A percentile compares a stretch with the other conserved stretches of the same genome.
These are phyloP conservation scores for Planiliza haematocheilus DNA, from an alignment of 2,113 vertebrate species.

Conservation along the genomic window DNA sequence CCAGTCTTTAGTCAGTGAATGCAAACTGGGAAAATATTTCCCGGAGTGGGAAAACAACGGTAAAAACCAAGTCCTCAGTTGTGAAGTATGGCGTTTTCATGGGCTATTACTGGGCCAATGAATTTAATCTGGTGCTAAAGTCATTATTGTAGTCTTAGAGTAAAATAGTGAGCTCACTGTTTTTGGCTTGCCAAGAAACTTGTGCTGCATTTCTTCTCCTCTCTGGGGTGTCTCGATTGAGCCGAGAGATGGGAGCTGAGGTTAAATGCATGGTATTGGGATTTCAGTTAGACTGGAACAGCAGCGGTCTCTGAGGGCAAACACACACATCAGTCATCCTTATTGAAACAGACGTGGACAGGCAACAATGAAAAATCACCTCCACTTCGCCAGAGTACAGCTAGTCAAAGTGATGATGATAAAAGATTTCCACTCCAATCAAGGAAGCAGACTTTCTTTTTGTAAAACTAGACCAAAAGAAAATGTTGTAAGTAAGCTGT, in stretches of 20 bases:
- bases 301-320: constrained; percentile 41
- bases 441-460: constrained; percentile 23
- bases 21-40: constrained; percentile 18
- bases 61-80: constrained; percentile 8
- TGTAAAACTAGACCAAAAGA: constrained; percentile 9
- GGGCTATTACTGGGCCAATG: constrained; percentile 4
- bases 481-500: neutral
- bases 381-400: constrained; percentile 14
- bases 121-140: constrained; percentile 32
- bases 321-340: constrained; percentile 57
- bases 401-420: constrained; percentile 34
- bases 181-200: constrained; percentile 1
- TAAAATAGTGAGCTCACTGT: constrained; percentile 32
- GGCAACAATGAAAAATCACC: constrained; percentile 53
- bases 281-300: constrained; percentile 45
- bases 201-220: constrained; percentile 14
- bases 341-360: constrained; percentile 45
- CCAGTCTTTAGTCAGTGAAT: neutral
- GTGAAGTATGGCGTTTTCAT: constrained; percentile 1
- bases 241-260: neutral
- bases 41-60: neutral
- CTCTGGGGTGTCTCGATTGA: constrained; percentile 19
- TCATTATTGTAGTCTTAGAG: constrained; percentile 25
- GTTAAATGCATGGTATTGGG: constrained; percentile 20
- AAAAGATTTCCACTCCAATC: constrained; percentile 47